Evolutionary conservation across 2,888 invertebrate genomes (phyloP).

Genomic region (Drosophila quasianomalipes): DNA sequence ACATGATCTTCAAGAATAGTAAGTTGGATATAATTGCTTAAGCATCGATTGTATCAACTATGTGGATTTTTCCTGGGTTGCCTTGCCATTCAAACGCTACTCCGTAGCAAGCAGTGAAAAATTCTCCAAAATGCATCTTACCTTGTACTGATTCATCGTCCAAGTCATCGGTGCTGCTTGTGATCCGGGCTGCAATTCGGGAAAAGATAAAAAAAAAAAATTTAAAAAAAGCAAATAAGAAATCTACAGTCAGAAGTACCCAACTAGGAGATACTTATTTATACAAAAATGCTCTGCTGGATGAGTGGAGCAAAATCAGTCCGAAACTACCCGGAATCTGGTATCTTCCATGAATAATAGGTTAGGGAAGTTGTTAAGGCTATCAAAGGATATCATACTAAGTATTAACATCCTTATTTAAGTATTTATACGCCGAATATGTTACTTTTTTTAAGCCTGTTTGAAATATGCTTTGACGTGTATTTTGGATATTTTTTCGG

Average conservation of each 20-base stretch:
- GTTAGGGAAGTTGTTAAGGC: too few relatives aligned
- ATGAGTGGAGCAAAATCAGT: too few relatives aligned
- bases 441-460: too few relatives aligned
- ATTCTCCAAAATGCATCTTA: slow-evolving; percentile 85
- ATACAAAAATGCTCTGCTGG: too few relatives aligned
- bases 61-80: slow-evolving; percentile 8
- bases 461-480: too few relatives aligned
- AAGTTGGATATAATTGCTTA: neutral
- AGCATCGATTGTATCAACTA: neutral
- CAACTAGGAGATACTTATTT: neutral
- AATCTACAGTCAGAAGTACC: neutral
- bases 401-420: too few relatives aligned
- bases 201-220: neutral
- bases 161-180: slow-evolving; percentile 94
- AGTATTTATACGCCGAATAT: too few relatives aligned
- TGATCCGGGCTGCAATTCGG: slow-evolving; percentile 89
- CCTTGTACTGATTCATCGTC: slow-evolving; percentile 86
- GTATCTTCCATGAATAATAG: too few relatives aligned
- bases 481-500: too few relatives aligned
- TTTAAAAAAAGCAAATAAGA: too few relatives aligned
- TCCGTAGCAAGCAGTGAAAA: slow-evolving; percentile 85
- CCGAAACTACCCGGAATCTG: too few relatives aligned
- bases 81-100: slow-evolving; percentile 55
- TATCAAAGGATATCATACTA: too few relatives aligned
- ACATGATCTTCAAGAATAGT: neutral